These are phyloP conservation scores for Athetis lepigone DNA, from an alignment of 2,888 invertebrate genomes.

Conservation along the genomic window DNA sequence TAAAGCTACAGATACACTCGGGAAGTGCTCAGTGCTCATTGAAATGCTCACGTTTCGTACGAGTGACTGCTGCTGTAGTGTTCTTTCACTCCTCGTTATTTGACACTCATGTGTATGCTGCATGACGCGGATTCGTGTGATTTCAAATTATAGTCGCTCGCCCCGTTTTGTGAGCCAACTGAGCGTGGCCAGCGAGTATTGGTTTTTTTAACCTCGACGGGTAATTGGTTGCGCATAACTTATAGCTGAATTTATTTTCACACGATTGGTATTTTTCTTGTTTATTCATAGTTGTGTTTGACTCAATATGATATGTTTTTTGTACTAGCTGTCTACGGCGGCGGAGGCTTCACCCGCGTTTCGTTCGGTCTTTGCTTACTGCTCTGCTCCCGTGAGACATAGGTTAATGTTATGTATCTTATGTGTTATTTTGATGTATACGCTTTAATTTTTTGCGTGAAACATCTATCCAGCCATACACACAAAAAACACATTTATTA, in stretches of 20 bases:
- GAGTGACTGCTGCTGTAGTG: conserved; percentile 41
- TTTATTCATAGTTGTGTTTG: neutral
- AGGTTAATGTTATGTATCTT: too few relatives aligned
- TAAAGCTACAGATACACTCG: conserved; percentile 21
- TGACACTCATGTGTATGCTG: conserved; percentile 39
- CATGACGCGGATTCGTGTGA: conserved; percentile 27
- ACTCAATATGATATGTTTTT: too few relatives aligned
- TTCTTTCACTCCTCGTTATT: conserved; percentile 51
- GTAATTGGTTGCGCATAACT: conserved; percentile 15
- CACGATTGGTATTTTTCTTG: neutral
- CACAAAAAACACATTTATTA: too few relatives aligned
- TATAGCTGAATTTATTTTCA: neutral
- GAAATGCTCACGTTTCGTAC: conserved; percentile 40
- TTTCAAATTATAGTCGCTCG: conserved; percentile 38
- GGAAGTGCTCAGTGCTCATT: conserved; percentile 41
- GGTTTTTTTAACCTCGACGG: conserved; percentile 10
- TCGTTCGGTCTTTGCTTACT: too few relatives aligned
- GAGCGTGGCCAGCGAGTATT: conserved; percentile 33
- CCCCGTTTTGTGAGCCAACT: conserved; percentile 41
- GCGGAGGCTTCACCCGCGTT: too few relatives aligned
- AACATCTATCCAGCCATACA: too few relatives aligned
- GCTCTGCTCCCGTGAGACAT: too few relatives aligned
- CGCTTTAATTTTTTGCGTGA: too few relatives aligned
- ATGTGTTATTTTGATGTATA: too few relatives aligned
- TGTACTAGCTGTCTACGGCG: too few relatives aligned